phyloP scores from a whole-genome alignment of 1,140 invertebrate species.

The Ptiloglossa arizonensis region DNA sequence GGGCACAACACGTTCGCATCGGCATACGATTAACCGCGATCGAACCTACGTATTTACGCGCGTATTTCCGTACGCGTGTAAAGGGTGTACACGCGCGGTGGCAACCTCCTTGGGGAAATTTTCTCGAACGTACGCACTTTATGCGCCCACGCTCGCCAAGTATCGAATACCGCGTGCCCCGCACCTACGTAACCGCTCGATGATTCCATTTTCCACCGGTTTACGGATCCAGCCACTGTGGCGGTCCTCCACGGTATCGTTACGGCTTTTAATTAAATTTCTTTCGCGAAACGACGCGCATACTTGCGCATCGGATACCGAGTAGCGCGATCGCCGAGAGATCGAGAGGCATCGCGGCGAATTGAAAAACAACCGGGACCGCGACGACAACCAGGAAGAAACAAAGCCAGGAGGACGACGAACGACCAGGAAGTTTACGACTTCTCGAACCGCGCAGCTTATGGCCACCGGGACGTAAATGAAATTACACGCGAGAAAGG shows the following conservation, averaged over 20 bases:
- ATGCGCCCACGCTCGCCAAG: conserved; percentile 9
- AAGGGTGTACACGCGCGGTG: background rate
- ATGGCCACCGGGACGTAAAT: conserved; percentile 23
- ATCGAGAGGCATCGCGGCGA: too few relatives aligned
- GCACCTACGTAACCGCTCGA: conserved; percentile 1
- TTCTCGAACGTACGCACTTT: conserved; percentile 36
- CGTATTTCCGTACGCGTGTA: too few relatives aligned
- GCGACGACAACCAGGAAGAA: background rate
- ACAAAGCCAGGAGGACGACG: background rate
- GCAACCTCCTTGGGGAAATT: conserved; percentile 29
- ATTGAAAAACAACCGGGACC: too few relatives aligned
- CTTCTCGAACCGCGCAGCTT: conserved; percentile 7
- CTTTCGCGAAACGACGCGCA: background rate
- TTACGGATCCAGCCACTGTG: background rate
- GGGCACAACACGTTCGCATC: background rate
- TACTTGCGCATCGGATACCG: background rate
- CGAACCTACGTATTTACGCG: background rate
- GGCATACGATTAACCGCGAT: conserved; percentile 14
- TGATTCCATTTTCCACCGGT: conserved; percentile 4
- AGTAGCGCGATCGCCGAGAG: background rate
- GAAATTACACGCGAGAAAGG: conserved; percentile 34
- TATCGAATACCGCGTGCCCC: conserved; percentile 11
- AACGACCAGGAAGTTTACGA: conserved; percentile 30
- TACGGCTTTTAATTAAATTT: conserved; percentile 45
- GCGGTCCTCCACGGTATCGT: background rate